phyloP scores from a whole-genome alignment of 2,888 invertebrate genomes.

The Balanococcus diminutus region DNA sequence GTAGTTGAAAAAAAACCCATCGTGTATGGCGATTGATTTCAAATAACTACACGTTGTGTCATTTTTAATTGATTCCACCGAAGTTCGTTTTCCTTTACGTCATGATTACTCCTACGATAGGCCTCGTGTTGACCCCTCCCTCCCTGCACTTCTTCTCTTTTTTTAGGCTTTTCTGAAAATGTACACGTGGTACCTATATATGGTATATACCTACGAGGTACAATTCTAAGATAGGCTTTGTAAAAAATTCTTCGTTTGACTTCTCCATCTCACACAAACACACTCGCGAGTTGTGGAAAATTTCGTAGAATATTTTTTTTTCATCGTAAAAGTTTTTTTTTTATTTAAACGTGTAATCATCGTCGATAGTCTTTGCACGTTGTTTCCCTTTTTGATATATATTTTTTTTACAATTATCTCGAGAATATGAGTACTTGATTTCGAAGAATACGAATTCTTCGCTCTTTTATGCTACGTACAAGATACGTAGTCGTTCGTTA shows the following conservation, averaged over 20 bases:
- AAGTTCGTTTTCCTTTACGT: not conserved
- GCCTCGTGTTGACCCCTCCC: not conserved
- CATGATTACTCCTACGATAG: constrained; percentile 29
- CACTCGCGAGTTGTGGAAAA: not conserved
- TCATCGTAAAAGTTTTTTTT: not conserved
- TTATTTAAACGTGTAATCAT: not conserved
- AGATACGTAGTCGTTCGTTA: no score
- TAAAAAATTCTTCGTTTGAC: not conserved
- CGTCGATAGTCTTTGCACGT: not conserved
- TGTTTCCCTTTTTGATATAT: not conserved
- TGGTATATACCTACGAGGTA: not conserved
- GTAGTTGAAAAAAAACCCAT: not conserved
- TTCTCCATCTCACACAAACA: not conserved
- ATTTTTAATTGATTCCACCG: not conserved
- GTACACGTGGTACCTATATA: not conserved
- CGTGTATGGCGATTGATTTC: not conserved
- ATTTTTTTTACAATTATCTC: not conserved
- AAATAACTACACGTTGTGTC: not conserved
- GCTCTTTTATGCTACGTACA: no score
- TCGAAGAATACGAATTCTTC: not conserved
- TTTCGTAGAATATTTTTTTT: not conserved
- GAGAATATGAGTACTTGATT: not conserved
- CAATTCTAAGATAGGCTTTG: not conserved
- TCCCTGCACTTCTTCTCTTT: not conserved
- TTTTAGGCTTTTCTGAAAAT: not conserved